Evolutionary conservation across 2,797 vertebrate species (phyloP).

Genomic region (Echiichthys vipera): DNA sequence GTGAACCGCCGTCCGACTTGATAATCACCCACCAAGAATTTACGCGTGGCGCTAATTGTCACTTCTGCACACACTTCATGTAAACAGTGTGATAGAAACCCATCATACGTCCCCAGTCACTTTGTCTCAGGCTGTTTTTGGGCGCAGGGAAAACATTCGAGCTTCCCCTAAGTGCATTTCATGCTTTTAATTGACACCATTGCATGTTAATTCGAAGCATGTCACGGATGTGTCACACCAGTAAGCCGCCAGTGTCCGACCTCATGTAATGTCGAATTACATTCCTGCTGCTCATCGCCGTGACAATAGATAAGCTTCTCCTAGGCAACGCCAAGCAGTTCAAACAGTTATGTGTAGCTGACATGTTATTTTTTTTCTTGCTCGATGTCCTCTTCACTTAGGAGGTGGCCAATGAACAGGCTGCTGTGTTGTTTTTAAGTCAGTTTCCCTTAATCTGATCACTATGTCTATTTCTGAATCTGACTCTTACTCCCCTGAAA

Average conservation of each 20-base stretch:
- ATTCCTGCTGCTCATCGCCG: conserved; percentile 72
- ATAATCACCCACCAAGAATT: conserved; percentile 36
- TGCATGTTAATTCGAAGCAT: conserved; percentile 81
- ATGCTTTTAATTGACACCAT: conserved; percentile 82
- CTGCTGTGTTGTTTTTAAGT: conserved; percentile 30
- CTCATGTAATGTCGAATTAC: conserved; percentile 82
- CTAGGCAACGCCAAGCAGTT: conserved; percentile 62
- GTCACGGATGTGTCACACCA: conserved; percentile 79
- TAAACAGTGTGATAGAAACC: conserved; percentile 56
- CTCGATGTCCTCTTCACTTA: conserved; percentile 22
- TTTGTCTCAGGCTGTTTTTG: conserved; percentile 55
- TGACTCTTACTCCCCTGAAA: neutral
- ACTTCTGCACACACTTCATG: conserved; percentile 40
- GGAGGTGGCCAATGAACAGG: conserved; percentile 4
- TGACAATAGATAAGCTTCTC: conserved; percentile 81
- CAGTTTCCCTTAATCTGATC: conserved; percentile 15
- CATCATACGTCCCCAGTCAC: conserved; percentile 37
- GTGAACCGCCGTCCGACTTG: conserved; percentile 20
- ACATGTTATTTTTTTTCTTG: conserved; percentile 26
- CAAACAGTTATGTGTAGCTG: conserved; percentile 45
- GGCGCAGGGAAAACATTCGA: conserved; percentile 47
- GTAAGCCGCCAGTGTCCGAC: conserved; percentile 73
- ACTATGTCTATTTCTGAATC: neutral
- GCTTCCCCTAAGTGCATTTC: conserved; percentile 76
- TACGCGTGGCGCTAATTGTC: conserved; percentile 43